Conservation (phyloP, 2,888 invertebrate species). For the Diloba caeruleocephala region DNA sequence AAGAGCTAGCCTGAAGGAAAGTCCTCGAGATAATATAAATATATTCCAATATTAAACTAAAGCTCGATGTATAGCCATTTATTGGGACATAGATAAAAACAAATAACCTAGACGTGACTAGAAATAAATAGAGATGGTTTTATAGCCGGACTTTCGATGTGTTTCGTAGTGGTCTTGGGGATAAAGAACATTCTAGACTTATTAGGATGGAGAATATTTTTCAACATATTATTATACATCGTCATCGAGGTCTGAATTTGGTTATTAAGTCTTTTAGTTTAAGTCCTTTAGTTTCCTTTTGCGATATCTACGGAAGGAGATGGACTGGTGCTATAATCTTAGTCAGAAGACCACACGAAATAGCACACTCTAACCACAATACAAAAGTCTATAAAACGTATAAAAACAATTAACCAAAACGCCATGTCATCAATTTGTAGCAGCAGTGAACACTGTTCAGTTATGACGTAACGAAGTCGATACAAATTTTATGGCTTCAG, state of each 20-base stretch:
- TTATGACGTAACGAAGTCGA: slow-evolving; percentile 45
- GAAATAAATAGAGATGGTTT: slow-evolving; percentile 16
- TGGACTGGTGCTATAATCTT: no score
- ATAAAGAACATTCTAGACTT: no score
- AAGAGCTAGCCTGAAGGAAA: background rate
- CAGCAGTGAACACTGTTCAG: slow-evolving; percentile 8
- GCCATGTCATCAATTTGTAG: slow-evolving; percentile 40
- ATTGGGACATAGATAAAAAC: slow-evolving; percentile 29
- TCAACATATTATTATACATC: no score
- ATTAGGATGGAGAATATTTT: no score
- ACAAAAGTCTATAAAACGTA: no score
- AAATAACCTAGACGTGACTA: slow-evolving; percentile 31
- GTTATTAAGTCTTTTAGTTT: no score
- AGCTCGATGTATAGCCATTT: slow-evolving; percentile 15
- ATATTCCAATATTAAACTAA: slow-evolving; percentile 22
- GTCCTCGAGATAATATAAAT: slow-evolving; percentile 5
- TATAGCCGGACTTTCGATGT: slow-evolving; percentile 17
- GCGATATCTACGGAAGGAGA: no score
- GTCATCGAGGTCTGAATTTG: no score
- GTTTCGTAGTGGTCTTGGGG: background rate
- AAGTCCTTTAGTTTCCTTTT: no score
- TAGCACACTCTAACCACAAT: no score
- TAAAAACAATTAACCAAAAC: background rate
- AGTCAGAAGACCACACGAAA: no score
- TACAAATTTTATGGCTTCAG: slow-evolving; percentile 53